Evolutionary conservation across 2,113 vertebrate genomes (phyloP).

Genomic region (Cyanocitta stelleri): DNA sequence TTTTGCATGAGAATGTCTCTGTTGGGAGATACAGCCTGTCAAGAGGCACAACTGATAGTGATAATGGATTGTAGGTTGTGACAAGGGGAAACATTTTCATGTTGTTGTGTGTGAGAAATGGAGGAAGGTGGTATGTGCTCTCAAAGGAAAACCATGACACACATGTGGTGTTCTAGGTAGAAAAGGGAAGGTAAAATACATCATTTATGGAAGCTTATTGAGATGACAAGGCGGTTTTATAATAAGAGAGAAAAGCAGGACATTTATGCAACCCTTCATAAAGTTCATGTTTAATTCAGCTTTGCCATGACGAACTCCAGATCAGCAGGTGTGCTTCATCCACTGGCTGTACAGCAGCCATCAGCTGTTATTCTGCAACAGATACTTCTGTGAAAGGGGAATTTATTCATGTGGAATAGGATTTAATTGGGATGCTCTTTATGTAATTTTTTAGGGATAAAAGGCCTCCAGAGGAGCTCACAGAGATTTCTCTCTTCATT

Average conservation of each 20-base stretch:
- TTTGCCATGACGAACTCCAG: background rate
- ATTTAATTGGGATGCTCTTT: background rate
- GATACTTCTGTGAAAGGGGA: background rate
- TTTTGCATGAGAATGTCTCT: background rate
- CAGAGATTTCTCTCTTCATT: background rate
- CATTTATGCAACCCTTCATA: background rate
- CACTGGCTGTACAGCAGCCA: background rate
- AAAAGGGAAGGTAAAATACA: background rate
- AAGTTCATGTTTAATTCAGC: background rate
- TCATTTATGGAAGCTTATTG: background rate
- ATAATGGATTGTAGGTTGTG: background rate
- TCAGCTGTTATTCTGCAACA: background rate
- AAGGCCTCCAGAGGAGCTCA: background rate
- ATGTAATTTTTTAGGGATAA: background rate
- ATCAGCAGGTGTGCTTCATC: background rate
- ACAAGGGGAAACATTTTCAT: background rate
- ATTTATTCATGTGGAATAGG: background rate
- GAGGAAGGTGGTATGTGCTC: background rate
- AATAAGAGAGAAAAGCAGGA: background rate
- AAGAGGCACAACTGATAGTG: background rate
- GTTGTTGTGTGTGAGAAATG: background rate
- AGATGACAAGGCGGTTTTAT: background rate
- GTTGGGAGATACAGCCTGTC: background rate
- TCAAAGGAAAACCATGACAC: background rate
- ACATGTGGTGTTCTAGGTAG: fast-evolving